Evolutionary conservation across 1,140 invertebrate genomes (phyloP), one percentile per base, ranked within the genome.

Genomic region (Marisa cornuarietis): DNA sequence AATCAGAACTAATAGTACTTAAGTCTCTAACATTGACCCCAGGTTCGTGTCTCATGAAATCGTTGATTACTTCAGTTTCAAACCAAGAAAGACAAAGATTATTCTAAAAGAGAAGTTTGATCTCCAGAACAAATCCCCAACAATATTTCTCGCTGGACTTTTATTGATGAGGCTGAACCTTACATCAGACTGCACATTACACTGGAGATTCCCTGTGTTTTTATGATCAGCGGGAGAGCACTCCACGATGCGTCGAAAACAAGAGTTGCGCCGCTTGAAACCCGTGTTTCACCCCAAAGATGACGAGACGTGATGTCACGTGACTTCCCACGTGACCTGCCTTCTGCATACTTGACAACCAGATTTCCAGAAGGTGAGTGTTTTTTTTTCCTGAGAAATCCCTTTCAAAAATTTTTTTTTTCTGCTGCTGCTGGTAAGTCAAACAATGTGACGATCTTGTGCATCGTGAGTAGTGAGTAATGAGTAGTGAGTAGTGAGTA

Each of bases 261-360:
- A 42, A 26, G 65, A 68, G 65, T 42, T 42, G 31, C 6, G 31
- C 31, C 31, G 31, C 31, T 42, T 42, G 31, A 68, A 68, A 68
- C 31, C 65, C n/a, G 5, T 22, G 65, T 68, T 68, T 68, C 11
- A 68, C 22, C 65, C n/a, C 31, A 24, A 68, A 13, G n/a, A 68
- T 68, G n/a, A 68, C 31, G 14, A 68, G n/a, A 24, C n/a, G n/a
- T 68, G 65, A 26, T 68, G 65, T 68, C 65, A 68, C 31, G 54
- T 58, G 54, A 58, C 8, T 18, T 58, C 54, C 54, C 54, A 58
- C 54, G 54, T 58, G 54, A 58, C 54, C 54, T 58, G 11, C 16
- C 4, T 9, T 11, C 11, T 0, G 16, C 11, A 58, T 9, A 58
- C 11, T 58, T 58, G 54, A 58, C 31, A 42, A 42, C 31, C 6